phyloP scores from a whole-genome alignment of 1,140 invertebrate genomes.

The Polypedilum vanderplanki region DNA sequence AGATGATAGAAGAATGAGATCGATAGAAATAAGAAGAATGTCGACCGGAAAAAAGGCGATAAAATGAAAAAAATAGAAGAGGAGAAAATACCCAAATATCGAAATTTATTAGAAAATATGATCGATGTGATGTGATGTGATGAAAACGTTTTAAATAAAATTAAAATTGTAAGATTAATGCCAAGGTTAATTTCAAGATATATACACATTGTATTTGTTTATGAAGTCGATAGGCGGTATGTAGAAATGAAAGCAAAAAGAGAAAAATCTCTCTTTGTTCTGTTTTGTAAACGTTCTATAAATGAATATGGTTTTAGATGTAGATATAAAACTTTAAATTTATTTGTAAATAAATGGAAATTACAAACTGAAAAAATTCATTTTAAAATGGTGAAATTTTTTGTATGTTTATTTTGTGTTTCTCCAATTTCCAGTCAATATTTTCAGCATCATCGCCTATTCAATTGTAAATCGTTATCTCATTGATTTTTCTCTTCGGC shows the following conservation, averaged over 20 bases:
- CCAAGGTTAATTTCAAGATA: no score
- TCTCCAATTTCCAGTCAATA: background rate
- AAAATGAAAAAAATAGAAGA: background rate
- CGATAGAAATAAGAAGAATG: background rate
- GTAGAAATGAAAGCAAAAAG: no score
- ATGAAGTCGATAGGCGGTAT: no score
- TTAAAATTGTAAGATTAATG: no score
- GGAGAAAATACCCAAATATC: background rate
- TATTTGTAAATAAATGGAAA: conserved; percentile 14
- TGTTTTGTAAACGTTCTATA: background rate
- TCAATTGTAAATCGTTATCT: no score
- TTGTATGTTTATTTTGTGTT: background rate
- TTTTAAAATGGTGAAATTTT: background rate
- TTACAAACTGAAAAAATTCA: background rate
- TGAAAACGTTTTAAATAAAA: background rate
- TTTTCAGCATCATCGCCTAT: background rate
- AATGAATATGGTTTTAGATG: background rate
- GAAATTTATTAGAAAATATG: conserved; percentile 4
- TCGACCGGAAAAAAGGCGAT: background rate
- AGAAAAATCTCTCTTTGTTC: no score
- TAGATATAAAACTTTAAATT: conserved; percentile 8
- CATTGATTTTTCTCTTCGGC: no score
- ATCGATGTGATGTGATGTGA: conserved; percentile 11
- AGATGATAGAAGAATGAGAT: background rate
- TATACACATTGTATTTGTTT: no score